Conservation (phyloP, 2,888 invertebrate genomes). For the Lepidocyrtinus sp. region DNA sequence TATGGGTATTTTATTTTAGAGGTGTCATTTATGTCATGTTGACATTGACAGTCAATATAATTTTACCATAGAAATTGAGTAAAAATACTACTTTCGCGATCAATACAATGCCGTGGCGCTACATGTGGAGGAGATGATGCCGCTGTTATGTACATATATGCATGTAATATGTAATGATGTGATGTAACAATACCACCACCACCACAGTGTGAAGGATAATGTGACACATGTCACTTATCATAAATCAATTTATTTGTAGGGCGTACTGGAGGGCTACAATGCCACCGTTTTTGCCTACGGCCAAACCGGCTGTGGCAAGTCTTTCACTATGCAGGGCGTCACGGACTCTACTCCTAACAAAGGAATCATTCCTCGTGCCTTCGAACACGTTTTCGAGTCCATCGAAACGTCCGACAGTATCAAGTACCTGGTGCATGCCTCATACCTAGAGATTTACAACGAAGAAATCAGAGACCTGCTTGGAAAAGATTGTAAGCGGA, state of each 20-base stretch:
- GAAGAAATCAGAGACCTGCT: constrained; percentile 84
- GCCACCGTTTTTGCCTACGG: constrained; percentile 95
- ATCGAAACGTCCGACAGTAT: constrained; percentile 81
- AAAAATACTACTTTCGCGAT: too few species aligned
- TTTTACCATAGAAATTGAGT: not conserved
- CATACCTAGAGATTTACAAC: constrained; percentile 89
- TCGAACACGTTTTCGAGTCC: constrained; percentile 91
- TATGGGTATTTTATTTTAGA: too few species aligned
- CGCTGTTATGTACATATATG: not conserved
- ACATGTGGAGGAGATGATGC: not conserved
- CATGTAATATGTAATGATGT: not conserved
- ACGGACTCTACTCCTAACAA: constrained; percentile 74
- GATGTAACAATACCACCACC: too few species aligned
- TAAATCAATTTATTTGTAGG: constrained; percentile 73
- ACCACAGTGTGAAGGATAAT: not conserved
- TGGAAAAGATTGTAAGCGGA: constrained; percentile 76
- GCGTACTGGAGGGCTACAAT: constrained; percentile 92
- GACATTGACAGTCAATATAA: constrained; percentile 17
- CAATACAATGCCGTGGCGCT: too few species aligned
- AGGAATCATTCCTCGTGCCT: constrained; percentile 84
- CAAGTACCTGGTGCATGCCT: constrained; percentile 81
- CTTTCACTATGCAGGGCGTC: constrained; percentile 90
- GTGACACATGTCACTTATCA: not conserved
- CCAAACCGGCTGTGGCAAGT: constrained; percentile 89
- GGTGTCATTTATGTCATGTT: too few species aligned